These are phyloP conservation scores for Alligator sinensis DNA, from an alignment of 2,113 vertebrate species.

Conservation along the genomic window DNA sequence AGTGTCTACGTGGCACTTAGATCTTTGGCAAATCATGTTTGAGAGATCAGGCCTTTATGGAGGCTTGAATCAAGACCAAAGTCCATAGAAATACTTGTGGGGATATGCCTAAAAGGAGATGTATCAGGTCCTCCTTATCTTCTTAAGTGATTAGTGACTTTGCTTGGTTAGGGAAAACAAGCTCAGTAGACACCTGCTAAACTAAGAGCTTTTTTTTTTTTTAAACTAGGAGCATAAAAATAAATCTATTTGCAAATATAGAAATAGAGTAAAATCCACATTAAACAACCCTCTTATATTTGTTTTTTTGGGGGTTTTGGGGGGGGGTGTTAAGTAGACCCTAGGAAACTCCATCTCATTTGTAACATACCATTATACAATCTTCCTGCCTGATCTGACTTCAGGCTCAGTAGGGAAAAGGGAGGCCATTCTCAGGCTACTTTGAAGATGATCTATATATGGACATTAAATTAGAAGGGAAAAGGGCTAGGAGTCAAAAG, in stretches of 20 bases:
- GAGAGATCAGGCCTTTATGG: neutral
- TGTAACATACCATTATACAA: neutral
- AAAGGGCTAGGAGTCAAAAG: neutral
- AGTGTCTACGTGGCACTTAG: neutral
- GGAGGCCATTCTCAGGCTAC: neutral
- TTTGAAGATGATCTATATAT: neutral
- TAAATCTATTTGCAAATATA: neutral
- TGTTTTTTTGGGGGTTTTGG: neutral
- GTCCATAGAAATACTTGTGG: neutral
- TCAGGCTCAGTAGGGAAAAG: neutral
- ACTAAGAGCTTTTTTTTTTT: neutral
- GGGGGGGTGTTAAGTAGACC: neutral
- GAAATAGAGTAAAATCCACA: neutral
- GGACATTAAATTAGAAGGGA: neutral
- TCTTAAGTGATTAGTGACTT: neutral
- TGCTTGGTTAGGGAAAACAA: neutral
- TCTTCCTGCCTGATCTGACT: neutral
- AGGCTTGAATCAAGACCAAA: neutral
- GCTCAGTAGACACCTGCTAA: neutral
- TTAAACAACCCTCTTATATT: constrained; percentile 5
- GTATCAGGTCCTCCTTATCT: neutral
- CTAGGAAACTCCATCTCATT: constrained; percentile 35
- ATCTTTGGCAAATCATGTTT: neutral
- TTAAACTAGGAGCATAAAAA: neutral
- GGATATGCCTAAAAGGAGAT: neutral